Evolutionary conservation across 1,140 invertebrate genomes (phyloP), one percentile per base, ranked within the genome.

Genomic region (Drosophila insularis): DNA sequence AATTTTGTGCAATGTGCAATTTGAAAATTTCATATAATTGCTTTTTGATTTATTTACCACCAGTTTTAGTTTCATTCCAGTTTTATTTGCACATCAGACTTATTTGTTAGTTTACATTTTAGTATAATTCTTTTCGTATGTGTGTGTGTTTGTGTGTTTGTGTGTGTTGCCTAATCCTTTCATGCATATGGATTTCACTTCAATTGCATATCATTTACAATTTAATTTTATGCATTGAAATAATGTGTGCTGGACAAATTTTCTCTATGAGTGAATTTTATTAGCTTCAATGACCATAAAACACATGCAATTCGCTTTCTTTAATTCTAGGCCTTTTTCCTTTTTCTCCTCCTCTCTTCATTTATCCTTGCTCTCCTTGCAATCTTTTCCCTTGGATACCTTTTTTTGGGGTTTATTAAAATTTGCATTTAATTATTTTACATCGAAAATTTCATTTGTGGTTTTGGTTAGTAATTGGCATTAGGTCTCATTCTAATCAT

Each of bases 371-470:
- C 27, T n/a, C n/a, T n/a, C n/a, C n/a, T n/a, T n/a, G n/a, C 10
- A 37, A 13, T n/a, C 39, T 11, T 40, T 5, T 6, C 40, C 40
- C 21, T 50, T 50, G 8, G 17, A 56, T 60, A 60, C 4, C 70
- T 60, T 74, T 72, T 63, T 37, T 19, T 14, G 60, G 40, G 61
- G 73, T 80, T 85, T 72, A 80, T 84, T 85, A 84, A 85, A 85
- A 85, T 80, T 85, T 71, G 81, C 77, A 85, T 85, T 80, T 85
- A 80, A 85, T 85, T 85, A 70, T 79, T 84, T 66, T 71, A 69
- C 53, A 68, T 67, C 43, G 27, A 65, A 63, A 82, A 74, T 85
- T 85, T 67, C 74, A 80, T 85, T 85, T 81, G 81, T 71, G 77
- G 81, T 68, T 68, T 61, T 69, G 68, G 76, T 82, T 70, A 35